Base-by-base conservation (phyloP, 1,140 invertebrate genomes). In the Polypedilum vanderplanki region DNA sequence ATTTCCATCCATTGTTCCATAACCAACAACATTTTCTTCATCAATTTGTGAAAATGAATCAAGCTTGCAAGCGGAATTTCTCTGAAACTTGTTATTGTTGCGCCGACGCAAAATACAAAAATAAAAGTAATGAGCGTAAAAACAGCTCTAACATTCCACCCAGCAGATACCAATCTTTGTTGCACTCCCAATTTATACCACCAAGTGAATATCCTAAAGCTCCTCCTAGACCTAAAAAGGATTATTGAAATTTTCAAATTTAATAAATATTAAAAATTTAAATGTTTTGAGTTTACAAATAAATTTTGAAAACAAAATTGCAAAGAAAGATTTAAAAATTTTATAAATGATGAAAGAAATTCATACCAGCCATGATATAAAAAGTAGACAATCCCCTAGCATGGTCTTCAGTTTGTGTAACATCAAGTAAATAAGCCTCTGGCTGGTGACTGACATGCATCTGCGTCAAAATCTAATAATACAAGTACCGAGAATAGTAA, bases 401-500 rank as follows among this genome's bases (percentile, higher is more conserved):
- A 80, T 98, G 96, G 81, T 98, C 96, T 85, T 96, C 94, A 85
- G 94, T 91, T 77, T 95, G 83, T 64, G 93, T 95, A 15, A 98
- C 91, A 80, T 98, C 97, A 9, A 98, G 86, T 0, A 98, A 86
- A 85, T 96, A 98, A 46, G 96, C 93, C 93, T 77, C 96, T 86
- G 0, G 94, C 88, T 0, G 97, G 96, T 80, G 94, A 96, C 82
- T 98, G 96, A 79, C 96, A 98, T 40, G 95, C 94, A 81, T 98
- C 96, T 0, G 96, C 96, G 82, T 97, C 94, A 82, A 98, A 98
- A 83, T 98, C 97, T 33, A 98, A 84, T 9, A 98, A 83, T 40
- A 97, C 93, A 0, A n/a, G 96, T 97, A 10, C 97, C 97, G 0
- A 98, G 80, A 67, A 98, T 90, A 0, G 96, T 98, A 78, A 98